Evolutionary conservation across 2,113 vertebrate genomes (phyloP).

Genomic region (Spermophilus dauricus): DNA sequence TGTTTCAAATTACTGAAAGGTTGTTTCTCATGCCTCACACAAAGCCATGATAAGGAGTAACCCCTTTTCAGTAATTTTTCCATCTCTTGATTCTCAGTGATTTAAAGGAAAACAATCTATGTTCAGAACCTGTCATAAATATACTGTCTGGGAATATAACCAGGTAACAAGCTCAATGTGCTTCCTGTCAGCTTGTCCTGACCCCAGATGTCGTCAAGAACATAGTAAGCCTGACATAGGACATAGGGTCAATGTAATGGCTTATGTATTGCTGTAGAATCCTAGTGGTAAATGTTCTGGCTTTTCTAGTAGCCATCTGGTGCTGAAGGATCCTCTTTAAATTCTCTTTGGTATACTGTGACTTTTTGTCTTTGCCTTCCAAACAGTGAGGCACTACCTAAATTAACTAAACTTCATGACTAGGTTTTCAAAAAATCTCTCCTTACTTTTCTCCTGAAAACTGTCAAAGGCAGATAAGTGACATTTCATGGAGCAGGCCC

Average conservation of each 20-base stretch:
- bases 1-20: background rate
- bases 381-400: background rate
- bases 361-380: background rate
- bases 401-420: background rate
- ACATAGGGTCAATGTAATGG: accelerated
- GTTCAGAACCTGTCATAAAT: background rate
- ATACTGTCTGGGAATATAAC: background rate
- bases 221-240: accelerated
- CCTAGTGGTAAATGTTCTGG: background rate
- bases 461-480: background rate
- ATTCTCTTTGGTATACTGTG: background rate
- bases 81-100: background rate
- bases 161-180: too few species aligned
- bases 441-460: background rate
- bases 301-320: background rate
- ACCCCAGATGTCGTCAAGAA: accelerated
- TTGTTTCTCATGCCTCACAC: background rate
- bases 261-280: background rate
- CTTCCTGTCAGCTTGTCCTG: background rate
- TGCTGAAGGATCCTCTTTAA: accelerated
- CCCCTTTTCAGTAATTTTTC: background rate
- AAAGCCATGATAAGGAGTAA: background rate
- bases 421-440: background rate
- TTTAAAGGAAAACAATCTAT: background rate
- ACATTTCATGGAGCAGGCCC: background rate